Base-by-base conservation (phyloP, 1,140 invertebrate genomes). In the Rhagoletis zephyria region DNA sequence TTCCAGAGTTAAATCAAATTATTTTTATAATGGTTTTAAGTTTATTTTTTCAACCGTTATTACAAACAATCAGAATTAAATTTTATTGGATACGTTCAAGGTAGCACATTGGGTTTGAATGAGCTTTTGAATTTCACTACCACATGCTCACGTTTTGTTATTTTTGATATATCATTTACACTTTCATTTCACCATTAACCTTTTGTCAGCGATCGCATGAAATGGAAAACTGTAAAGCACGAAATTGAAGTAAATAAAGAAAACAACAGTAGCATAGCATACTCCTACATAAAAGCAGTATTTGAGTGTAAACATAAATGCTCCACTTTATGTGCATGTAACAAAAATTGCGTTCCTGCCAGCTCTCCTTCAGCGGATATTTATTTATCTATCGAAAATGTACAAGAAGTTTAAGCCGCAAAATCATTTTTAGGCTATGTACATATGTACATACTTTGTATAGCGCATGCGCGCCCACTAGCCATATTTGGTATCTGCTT, bases 291-390 rank as follows among this genome's bases (percentile, higher is more conserved):
- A 74, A 67, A 67, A 65, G 64, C 12, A 12, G 19, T 10, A 56
- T 10, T 7, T 56, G 5, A 14, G 61, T 16, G 14, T 7, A 48
- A 56, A 81, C 5, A 81, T 5, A 81, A 81, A 81, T 81, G 51
- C 48, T 81, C 74, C 74, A 81, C 74, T 81, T 81, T 74, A 42
- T 74, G 14, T n/a, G 67, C 45, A n/a, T 74, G 14, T 74, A 16
- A 70, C 14, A 77, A 77, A 3, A 4, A 9, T 56, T 30, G 0
- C n/a, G 48, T n/a, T 59, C 9, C 48, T 4, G 48, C n/a, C 16
- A 6, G 45, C 74, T 77, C 16, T 16, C 14, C 70, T 56, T n/a
- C 5, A 56, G 48, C 48, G 7, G 2, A 56, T 56, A 14, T 42
- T 42, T 19, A 81, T 42, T 74, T 74, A 14, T 51, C 70, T 30